phyloP scores from a whole-genome alignment of 2,113 vertebrate species.

The Terrapene triunguis region DNA sequence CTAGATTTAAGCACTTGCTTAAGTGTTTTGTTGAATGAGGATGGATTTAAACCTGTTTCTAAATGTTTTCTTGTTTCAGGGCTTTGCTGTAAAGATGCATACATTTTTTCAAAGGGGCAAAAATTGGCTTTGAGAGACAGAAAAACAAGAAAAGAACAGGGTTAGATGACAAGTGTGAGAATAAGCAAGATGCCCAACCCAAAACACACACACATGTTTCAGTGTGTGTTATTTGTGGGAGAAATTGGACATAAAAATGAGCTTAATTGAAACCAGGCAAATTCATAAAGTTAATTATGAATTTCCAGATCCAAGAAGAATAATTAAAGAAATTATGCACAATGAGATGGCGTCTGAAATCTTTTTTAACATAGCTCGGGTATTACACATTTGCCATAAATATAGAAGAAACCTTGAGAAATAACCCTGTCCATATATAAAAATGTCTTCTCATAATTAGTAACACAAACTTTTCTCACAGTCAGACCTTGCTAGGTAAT shows the following conservation, averaged over 20 bases:
- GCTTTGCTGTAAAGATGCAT: neutral
- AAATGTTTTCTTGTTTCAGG: neutral
- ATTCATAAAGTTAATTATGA: neutral
- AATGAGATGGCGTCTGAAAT: neutral
- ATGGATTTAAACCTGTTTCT: neutral
- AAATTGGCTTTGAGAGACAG: neutral
- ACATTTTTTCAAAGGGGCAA: neutral
- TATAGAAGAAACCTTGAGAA: neutral
- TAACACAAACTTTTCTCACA: neutral
- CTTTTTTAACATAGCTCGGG: rapidly evolving
- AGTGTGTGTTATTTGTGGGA: neutral
- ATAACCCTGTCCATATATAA: neutral
- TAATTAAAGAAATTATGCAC: neutral
- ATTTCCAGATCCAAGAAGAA: neutral
- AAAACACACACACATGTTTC: neutral
- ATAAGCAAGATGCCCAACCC: neutral
- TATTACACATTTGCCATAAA: neutral
- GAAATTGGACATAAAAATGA: neutral
- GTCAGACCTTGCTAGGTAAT: neutral
- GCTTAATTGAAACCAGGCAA: neutral
- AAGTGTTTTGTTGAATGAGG: neutral
- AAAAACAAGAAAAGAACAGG: neutral
- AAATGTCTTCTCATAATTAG: neutral
- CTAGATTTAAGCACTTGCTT: neutral
- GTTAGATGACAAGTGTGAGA: neutral